Percentiles rank a stretch among this genome's conserved stretches.
phyloP scores from a whole-genome alignment of 2,113 vertebrate species.

The Syngnathus floridae region DNA sequence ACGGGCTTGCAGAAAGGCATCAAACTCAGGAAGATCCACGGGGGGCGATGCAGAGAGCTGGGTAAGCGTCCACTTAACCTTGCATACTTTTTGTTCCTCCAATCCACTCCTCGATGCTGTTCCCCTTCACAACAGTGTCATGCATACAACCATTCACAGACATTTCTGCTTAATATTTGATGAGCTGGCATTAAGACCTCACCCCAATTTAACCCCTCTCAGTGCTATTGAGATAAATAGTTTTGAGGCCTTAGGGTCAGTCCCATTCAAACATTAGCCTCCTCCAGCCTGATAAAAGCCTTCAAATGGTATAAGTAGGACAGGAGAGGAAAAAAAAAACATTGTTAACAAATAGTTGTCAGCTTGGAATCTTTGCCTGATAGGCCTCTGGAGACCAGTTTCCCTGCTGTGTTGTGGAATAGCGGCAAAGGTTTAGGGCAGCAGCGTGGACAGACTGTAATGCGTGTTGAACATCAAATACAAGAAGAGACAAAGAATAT shows the following conservation, averaged over 20 bases:
- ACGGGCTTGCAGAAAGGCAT: constrained; percentile 69
- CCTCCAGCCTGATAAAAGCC: constrained; percentile 44
- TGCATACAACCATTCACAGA: not conserved
- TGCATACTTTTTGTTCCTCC: not conserved
- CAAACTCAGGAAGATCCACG: constrained; percentile 78
- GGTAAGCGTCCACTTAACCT: constrained; percentile 61
- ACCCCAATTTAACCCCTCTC: not conserved
- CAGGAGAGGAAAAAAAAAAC: constrained; percentile 49
- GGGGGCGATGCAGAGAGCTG: constrained; percentile 75
- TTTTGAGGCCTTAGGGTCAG: constrained; percentile 22
- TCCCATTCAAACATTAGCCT: constrained; percentile 31
- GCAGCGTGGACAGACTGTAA: constrained; percentile 15
- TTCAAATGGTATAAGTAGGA: constrained; percentile 53
- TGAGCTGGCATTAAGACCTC: constrained; percentile 1
- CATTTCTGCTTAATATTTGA: constrained; percentile 4
- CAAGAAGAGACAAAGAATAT: constrained; percentile 21
- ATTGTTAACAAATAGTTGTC: constrained; percentile 59
- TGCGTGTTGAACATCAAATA: constrained; percentile 16
- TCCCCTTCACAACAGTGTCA: not conserved
- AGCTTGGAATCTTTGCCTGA: constrained; percentile 53
- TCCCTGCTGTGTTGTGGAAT: constrained; percentile 35
- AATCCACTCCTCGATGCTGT: not conserved
- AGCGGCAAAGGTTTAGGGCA: constrained; percentile 20
- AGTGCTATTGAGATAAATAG: constrained; percentile 29
- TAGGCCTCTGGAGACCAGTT: constrained; percentile 64